Conservation (phyloP, 2,113 vertebrate genomes). For the Myanophis thanlyinensis region DNA sequence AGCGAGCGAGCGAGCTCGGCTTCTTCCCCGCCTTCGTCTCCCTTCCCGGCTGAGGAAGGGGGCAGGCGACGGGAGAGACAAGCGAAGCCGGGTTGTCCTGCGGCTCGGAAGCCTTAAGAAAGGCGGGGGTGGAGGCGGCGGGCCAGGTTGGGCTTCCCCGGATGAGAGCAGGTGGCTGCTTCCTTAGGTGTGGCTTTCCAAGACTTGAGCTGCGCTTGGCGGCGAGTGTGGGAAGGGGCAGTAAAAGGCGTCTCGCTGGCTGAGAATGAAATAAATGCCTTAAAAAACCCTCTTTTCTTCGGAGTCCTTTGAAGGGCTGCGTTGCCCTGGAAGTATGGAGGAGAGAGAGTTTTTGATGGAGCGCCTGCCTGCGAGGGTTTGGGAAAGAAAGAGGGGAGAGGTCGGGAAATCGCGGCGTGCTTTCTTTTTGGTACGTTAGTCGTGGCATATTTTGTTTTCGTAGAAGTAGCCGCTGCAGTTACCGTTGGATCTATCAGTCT, state of each 20-base stretch:
- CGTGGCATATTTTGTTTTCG: background rate
- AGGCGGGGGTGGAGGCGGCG: background rate
- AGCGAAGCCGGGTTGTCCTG: no score
- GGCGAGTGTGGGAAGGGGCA: background rate
- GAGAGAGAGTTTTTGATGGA: background rate
- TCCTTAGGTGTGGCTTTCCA: background rate
- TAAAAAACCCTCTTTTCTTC: background rate
- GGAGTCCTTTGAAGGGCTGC: background rate
- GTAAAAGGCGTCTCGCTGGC: constrained; percentile 14
- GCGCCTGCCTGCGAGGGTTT: background rate
- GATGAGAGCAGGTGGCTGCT: background rate
- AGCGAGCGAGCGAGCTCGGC: constrained; percentile 11
- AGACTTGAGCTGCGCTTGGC: background rate
- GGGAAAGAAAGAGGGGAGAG: background rate
- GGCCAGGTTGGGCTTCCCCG: background rate
- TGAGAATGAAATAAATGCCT: background rate
- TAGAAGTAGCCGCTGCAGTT: background rate
- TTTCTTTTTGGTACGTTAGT: background rate
- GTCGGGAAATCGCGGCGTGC: background rate
- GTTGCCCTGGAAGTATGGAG: background rate
- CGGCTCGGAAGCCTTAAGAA: no score
- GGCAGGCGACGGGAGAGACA: background rate
- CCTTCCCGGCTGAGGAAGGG: background rate
- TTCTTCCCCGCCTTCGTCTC: background rate
- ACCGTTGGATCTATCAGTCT: no score